phyloP scores from a whole-genome alignment of 2,113 vertebrate genomes.

The Azemiops feae region DNA sequence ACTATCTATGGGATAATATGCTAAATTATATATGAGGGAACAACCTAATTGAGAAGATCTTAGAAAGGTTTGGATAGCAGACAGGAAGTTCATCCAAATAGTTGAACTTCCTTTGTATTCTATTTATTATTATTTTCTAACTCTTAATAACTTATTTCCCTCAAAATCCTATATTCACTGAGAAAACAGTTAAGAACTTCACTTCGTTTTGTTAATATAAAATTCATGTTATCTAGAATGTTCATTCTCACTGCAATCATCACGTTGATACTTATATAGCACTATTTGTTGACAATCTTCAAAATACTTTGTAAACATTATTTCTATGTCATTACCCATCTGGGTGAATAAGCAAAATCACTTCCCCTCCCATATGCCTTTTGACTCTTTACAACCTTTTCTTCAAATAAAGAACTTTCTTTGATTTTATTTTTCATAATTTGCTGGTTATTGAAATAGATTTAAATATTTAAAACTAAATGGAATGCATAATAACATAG shows the following conservation, averaged over 20 bases:
- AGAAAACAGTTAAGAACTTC: background rate
- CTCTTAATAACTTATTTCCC: background rate
- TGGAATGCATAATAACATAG: background rate
- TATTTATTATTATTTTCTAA: background rate
- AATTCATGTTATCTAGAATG: background rate
- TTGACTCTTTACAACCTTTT: background rate
- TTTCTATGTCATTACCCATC: constrained; percentile 13
- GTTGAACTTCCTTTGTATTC: background rate
- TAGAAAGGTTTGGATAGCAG: background rate
- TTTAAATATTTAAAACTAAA: background rate
- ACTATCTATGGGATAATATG: background rate
- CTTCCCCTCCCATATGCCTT: background rate
- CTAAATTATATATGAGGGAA: background rate
- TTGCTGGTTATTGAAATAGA: constrained; percentile 12
- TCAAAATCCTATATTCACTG: background rate
- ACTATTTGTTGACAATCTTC: background rate
- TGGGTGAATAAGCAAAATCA: constrained; percentile 18
- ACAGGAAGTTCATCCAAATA: background rate
- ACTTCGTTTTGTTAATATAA: background rate
- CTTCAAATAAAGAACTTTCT: background rate
- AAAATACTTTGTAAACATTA: constrained; percentile 1
- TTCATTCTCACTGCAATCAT: background rate
- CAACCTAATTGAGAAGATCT: background rate
- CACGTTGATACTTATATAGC: background rate
- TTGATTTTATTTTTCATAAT: constrained; percentile 16